Conservation (phyloP, 2,797 vertebrate genomes). For the Podarcis lilfordi region DNA sequence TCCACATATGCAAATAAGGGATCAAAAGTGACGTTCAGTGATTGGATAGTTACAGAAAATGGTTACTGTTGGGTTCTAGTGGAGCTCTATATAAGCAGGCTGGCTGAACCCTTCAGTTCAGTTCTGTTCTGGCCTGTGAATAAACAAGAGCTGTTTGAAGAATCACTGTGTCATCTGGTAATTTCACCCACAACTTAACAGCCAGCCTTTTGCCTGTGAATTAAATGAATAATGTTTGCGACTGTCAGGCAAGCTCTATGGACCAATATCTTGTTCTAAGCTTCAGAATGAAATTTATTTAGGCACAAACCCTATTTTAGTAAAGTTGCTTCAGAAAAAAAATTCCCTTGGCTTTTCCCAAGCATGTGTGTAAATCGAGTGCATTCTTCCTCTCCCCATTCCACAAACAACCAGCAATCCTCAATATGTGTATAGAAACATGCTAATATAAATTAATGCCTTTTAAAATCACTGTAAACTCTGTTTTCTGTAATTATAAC, state of each 20-base stretch:
- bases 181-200: too few relatives aligned
- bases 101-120: too few relatives aligned
- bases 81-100: too few relatives aligned
- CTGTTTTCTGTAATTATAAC: conserved; percentile 83
- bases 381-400: conserved; percentile 21
- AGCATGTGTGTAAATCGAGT: conserved; percentile 70
- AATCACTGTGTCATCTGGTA: too few relatives aligned
- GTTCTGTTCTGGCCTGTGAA: too few relatives aligned
- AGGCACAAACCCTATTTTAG: not conserved
- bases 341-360: conserved; percentile 29
- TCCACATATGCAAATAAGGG: too few relatives aligned
- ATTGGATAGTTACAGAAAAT: too few relatives aligned
- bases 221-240: conserved; percentile 49
- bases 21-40: too few relatives aligned
- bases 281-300: conserved; percentile 18
- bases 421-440: conserved; percentile 73
- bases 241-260: conserved; percentile 52
- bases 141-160: too few relatives aligned
- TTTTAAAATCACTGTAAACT: conserved; percentile 75
- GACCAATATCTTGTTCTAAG: conserved; percentile 48
- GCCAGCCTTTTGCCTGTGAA: not conserved
- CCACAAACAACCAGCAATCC: conserved; percentile 60
- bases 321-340: not conserved
- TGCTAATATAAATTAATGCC: conserved; percentile 78
- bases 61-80: too few relatives aligned